Evolutionary conservation across 2,797 vertebrate species (phyloP), one percentile per base, ranked within the genome.

Genomic region (Neosilurus hyrtlii): DNA sequence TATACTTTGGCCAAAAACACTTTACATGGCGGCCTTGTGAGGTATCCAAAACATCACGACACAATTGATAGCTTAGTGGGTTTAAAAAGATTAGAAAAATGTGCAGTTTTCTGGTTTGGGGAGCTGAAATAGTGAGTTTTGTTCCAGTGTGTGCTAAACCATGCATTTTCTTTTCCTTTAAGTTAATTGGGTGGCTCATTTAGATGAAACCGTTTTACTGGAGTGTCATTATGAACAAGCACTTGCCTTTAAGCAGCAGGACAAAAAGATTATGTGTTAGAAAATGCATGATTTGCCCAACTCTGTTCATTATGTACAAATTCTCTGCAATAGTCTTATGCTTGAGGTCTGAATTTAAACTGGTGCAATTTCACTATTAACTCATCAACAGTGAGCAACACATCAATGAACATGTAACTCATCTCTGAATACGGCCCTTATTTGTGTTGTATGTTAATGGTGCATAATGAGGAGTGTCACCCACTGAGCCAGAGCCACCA

Each of bases 401-500:
- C 37, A 43, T 43, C 5, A 35, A 59, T 37, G 72, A 75, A 10
- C 2, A 7, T 75, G 52, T 37, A 59, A 59, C 0, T 51, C 15
- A 7, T 18, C 30, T 37, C 15, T 63, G n/a, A 51, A 63, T 51
- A 26, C 6, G 24, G 24, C 9, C 14, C 37, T 24, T 26, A n/a
- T 43, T 3, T 6, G n/a, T n/a, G 73, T 74, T 71, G 10, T 10
- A 18, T 24, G 24, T 49, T 49, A 66, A 24, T 52, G 77, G 74
- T 61, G 51, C 74, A 67, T 18, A 10, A 22, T 80, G 26, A 51
- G 56, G 37, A 4, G 22, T 20, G 12, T 62, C 75, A 90, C 94
- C 94, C 90, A 96, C 95, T 87, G 93, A 80, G 83, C 91, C 94
- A 86, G 92, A 61, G 52, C 67, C 62, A 35, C 35, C 83, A 68